phyloP scores from a whole-genome alignment of 2,888 invertebrate species.

The Sphinx pinastri region DNA sequence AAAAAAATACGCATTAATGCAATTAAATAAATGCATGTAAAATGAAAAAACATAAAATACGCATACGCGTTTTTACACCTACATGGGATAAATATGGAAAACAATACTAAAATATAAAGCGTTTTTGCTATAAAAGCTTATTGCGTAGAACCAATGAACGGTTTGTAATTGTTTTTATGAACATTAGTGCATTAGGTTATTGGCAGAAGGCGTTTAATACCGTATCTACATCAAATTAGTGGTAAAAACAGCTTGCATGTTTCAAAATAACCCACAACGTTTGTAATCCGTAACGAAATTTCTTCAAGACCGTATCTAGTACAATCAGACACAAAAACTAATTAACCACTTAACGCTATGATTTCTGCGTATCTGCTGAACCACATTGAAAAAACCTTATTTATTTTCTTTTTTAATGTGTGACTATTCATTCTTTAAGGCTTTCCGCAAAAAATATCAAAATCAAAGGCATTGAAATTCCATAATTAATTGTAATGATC shows the following conservation, averaged over 20 bases:
- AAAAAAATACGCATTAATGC: too few species aligned
- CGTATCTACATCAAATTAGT: neutral
- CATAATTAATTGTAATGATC: too few species aligned
- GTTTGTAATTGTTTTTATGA: neutral
- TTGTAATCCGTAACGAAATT: conserved; percentile 4
- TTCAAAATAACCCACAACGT: neutral
- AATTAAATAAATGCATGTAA: too few species aligned
- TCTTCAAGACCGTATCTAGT: conserved; percentile 5
- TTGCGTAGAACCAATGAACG: neutral
- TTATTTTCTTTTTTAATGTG: neutral
- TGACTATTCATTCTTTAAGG: neutral
- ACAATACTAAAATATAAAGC: neutral
- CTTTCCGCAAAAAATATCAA: too few species aligned
- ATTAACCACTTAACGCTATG: neutral
- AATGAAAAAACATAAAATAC: neutral
- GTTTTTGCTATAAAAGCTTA: neutral
- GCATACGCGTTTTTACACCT: neutral
- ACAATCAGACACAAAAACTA: conserved; percentile 13
- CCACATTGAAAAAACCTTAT: neutral
- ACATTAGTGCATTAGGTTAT: neutral
- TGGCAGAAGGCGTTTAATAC: neutral
- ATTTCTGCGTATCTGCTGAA: neutral
- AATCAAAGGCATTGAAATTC: too few species aligned
- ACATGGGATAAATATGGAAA: neutral
- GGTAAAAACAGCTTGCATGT: conserved; percentile 13